Percentiles rank a stretch among this genome's conserved stretches.
phyloP scores from a whole-genome alignment of 2,113 vertebrate species.

The Pterocles gutturalis region DNA sequence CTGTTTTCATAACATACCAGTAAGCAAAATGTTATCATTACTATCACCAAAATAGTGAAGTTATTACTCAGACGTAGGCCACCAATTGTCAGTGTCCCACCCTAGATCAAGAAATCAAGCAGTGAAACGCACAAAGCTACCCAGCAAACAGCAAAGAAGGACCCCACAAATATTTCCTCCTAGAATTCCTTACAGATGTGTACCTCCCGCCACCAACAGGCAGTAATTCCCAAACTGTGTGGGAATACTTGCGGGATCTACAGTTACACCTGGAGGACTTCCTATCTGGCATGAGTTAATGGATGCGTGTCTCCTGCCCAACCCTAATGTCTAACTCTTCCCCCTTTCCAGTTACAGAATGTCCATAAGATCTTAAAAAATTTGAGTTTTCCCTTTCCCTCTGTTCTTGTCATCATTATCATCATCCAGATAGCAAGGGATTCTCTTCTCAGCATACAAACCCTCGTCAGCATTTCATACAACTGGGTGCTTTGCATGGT shows the following conservation, averaged over 20 bases:
- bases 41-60: not conserved
- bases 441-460: not conserved
- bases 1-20: not conserved
- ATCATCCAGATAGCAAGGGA: not conserved
- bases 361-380: not conserved
- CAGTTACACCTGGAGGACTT: not conserved
- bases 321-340: not conserved
- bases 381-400: not conserved
- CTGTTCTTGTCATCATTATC: not conserved
- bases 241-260: not conserved
- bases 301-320: not conserved
- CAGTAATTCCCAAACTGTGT: not conserved
- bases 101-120: not conserved
- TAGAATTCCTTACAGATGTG: not conserved
- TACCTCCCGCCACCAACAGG: not conserved
- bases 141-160: not conserved
- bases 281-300: not conserved
- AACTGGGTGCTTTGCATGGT: not conserved
- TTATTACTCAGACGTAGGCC: not conserved
- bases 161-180: not conserved
- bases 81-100: not conserved
- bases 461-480: not conserved
- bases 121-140: not conserved
- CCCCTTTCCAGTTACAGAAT: not conserved
- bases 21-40: not conserved